A percentile compares a stretch with the other conserved stretches of the same genome.
Evolutionary conservation across 2,113 vertebrate species (phyloP).

Genomic region (Actenoides lindsayi): DNA sequence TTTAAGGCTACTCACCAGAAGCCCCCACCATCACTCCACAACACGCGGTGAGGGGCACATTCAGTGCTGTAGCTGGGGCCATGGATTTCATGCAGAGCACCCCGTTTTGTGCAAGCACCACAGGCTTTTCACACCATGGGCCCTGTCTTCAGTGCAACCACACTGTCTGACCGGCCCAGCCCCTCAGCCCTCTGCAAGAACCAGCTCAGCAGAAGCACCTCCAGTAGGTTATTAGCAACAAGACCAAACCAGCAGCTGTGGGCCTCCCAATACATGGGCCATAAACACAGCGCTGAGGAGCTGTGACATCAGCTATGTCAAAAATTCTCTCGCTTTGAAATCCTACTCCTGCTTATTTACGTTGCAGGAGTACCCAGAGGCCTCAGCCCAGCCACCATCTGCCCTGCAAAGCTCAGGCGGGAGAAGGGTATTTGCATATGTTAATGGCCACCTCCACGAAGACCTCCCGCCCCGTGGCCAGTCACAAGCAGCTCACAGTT

Average conservation of each 20-base stretch:
- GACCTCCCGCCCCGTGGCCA: neutral
- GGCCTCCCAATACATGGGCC: neutral
- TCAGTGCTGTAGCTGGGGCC: neutral
- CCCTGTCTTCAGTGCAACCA: neutral
- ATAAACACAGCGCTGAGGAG: neutral
- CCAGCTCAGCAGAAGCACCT: neutral
- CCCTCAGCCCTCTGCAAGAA: neutral
- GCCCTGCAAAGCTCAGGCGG: neutral
- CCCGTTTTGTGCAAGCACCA: neutral
- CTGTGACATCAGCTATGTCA: neutral
- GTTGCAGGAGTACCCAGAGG: neutral
- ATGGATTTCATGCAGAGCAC: neutral
- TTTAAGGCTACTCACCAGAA: neutral
- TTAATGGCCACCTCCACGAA: neutral
- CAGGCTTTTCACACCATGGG: rapidly evolving
- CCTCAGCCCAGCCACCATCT: neutral
- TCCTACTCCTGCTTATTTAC: conserved; percentile 30
- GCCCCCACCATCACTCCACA: neutral
- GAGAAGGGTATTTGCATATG: neutral
- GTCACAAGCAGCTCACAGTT: neutral
- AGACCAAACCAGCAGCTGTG: neutral
- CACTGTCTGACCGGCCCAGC: rapidly evolving
- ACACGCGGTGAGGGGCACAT: rapidly evolving
- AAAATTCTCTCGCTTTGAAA: conserved; percentile 45
- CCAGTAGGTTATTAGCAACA: neutral